Percentiles rank a stretch among this genome's conserved stretches.
phyloP scores from a whole-genome alignment of 1,140 invertebrate species.

The Coptotermes formosanus region DNA sequence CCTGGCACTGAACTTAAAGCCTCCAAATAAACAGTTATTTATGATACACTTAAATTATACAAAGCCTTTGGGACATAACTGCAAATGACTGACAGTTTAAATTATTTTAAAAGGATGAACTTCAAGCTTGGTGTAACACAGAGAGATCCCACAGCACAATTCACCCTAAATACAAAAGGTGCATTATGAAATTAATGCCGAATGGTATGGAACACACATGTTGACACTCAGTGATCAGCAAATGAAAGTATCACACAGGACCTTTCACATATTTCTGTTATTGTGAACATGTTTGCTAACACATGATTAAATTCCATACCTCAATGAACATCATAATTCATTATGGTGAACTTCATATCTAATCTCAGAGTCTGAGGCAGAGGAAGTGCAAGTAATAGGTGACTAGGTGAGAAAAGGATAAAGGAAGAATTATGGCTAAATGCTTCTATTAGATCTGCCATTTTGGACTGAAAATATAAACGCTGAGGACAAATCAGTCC shows the following conservation, averaged over 20 bases:
- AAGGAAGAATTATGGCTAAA: background rate
- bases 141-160: background rate
- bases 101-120: background rate
- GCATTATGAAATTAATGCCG: slow-evolving; percentile 7
- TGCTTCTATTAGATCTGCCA: background rate
- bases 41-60: too few species aligned
- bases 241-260: background rate
- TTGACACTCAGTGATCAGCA: background rate
- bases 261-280: background rate
- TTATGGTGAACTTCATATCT: background rate
- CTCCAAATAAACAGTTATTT: too few species aligned
- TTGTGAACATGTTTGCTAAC: background rate
- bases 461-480: slow-evolving; percentile 13
- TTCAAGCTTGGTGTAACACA: background rate
- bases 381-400: background rate
- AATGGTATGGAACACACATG: background rate
- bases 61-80: too few species aligned
- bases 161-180: background rate
- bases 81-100: too few species aligned
- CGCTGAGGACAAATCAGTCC: slow-evolving; percentile 16
- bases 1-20: too few species aligned
- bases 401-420: background rate
- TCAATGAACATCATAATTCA: background rate
- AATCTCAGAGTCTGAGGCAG: background rate
- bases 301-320: background rate